phyloP scores from a whole-genome alignment of 2,888 invertebrate genomes.

The Ceraclea dissimilis region DNA sequence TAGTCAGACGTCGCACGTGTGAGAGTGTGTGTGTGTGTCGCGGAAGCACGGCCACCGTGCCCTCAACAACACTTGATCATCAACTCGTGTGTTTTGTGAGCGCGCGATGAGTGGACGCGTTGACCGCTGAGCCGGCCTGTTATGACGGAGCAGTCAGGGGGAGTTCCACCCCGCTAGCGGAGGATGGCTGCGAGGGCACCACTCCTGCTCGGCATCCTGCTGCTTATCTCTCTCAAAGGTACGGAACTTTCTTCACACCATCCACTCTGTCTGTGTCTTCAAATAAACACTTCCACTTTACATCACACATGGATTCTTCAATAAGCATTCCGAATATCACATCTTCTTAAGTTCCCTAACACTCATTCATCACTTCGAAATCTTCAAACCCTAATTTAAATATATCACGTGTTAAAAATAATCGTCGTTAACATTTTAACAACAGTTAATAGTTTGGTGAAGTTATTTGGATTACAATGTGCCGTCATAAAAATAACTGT shows the following conservation, averaged over 20 bases:
- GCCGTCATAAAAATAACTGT: slow-evolving; percentile 22
- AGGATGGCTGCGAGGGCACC: slow-evolving; percentile 21
- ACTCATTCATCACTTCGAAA: not conserved
- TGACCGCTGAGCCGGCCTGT: slow-evolving; percentile 15
- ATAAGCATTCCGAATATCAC: too few species aligned
- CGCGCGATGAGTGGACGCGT: slow-evolving; percentile 31
- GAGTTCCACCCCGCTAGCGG: slow-evolving; percentile 21
- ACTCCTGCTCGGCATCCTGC: slow-evolving; percentile 21
- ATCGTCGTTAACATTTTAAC: too few species aligned
- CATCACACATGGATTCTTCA: too few species aligned
- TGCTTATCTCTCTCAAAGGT: slow-evolving; percentile 21
- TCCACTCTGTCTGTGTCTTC: not conserved
- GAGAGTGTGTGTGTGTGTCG: slow-evolving; percentile 32
- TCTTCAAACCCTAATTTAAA: not conserved
- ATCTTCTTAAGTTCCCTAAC: too few species aligned
- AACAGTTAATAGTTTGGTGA: too few species aligned
- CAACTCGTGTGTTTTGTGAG: slow-evolving; percentile 9
- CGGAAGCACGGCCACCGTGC: slow-evolving; percentile 34
- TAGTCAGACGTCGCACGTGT: slow-evolving; percentile 38
- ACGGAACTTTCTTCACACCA: slow-evolving; percentile 6
- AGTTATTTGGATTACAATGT: too few species aligned
- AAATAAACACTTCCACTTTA: not conserved
- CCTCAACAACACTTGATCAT: slow-evolving; percentile 38
- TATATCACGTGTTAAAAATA: too few species aligned
- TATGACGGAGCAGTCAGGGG: slow-evolving; percentile 24